phyloP scores from a whole-genome alignment of 2,797 vertebrate species.

The Lagodon rhomboides region DNA sequence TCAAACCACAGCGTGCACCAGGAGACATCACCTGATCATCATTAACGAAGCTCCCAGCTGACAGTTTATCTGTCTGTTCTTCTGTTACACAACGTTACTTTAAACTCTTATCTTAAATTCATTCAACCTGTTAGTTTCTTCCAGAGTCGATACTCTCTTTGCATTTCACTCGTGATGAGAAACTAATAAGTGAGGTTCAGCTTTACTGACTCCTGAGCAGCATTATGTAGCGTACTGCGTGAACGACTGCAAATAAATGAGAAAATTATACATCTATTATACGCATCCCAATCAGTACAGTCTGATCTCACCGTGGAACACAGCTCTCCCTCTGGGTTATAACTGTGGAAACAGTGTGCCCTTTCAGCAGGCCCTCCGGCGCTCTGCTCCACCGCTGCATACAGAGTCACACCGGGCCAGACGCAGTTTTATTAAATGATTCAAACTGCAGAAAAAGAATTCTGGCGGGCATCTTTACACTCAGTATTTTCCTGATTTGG shows the following conservation, averaged over 20 bases:
- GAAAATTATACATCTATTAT: background rate
- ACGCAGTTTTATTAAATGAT: background rate
- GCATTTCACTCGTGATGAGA: background rate
- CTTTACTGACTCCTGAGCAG: background rate
- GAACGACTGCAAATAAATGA: background rate
- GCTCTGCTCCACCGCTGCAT: slow-evolving; percentile 6
- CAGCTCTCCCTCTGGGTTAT: slow-evolving; percentile 4
- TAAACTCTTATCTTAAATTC: background rate
- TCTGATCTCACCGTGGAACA: slow-evolving; percentile 1
- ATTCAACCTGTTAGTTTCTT: background rate
- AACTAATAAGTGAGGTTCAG: background rate
- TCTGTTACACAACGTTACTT: background rate
- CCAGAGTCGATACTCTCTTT: background rate
- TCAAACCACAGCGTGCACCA: background rate
- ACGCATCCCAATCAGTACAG: background rate
- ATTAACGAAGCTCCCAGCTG: background rate
- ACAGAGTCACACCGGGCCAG: slow-evolving; percentile 2
- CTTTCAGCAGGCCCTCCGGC: slow-evolving; percentile 33
- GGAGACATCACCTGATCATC: background rate
- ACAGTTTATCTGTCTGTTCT: background rate
- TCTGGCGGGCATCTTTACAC: background rate
- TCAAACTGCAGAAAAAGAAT: background rate
- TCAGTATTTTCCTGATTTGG: background rate
- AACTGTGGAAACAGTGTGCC: slow-evolving; percentile 15
- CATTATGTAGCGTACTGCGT: no score